Evolutionary conservation across 2,888 invertebrate species (phyloP).

Genomic region (Lacanobia wlatinum): DNA sequence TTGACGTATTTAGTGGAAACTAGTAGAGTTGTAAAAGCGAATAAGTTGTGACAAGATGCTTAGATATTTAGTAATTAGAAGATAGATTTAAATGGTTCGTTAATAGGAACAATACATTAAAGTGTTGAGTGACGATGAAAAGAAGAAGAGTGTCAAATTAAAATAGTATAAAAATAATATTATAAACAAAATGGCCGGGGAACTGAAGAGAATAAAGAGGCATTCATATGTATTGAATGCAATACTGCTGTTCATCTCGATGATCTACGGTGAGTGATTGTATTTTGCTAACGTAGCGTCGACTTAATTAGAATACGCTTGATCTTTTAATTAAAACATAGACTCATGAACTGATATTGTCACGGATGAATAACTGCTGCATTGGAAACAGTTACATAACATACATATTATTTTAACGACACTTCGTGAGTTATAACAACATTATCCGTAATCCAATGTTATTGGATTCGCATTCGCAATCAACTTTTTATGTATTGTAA

Average conservation of each 20-base stretch:
- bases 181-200: slow-evolving; percentile 81
- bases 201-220: slow-evolving; percentile 82
- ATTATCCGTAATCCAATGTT: not conserved
- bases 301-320: slow-evolving; percentile 65
- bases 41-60: slow-evolving; percentile 81
- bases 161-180: slow-evolving; percentile 67
- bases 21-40: slow-evolving; percentile 74
- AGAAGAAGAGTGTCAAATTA: slow-evolving; percentile 83
- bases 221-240: slow-evolving; percentile 86
- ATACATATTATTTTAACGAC: slow-evolving; percentile 9
- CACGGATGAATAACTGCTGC: slow-evolving; percentile 29
- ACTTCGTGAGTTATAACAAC: slow-evolving; percentile 4
- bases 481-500: not conserved
- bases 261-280: slow-evolving; percentile 87
- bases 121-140: slow-evolving; percentile 83
- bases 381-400: slow-evolving; percentile 43
- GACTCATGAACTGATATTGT: slow-evolving; percentile 44
- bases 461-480: not conserved
- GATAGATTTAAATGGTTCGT: slow-evolving; percentile 66
- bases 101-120: slow-evolving; percentile 69
- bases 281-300: slow-evolving; percentile 65
- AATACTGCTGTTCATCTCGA: slow-evolving; percentile 82
- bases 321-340: slow-evolving; percentile 55
- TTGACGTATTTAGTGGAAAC: slow-evolving; percentile 84
- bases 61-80: slow-evolving; percentile 71